Percentiles rank a stretch among this genome's conserved stretches.
Conservation (phyloP, 2,113 vertebrate species). For the Dromiciops gliroides region DNA sequence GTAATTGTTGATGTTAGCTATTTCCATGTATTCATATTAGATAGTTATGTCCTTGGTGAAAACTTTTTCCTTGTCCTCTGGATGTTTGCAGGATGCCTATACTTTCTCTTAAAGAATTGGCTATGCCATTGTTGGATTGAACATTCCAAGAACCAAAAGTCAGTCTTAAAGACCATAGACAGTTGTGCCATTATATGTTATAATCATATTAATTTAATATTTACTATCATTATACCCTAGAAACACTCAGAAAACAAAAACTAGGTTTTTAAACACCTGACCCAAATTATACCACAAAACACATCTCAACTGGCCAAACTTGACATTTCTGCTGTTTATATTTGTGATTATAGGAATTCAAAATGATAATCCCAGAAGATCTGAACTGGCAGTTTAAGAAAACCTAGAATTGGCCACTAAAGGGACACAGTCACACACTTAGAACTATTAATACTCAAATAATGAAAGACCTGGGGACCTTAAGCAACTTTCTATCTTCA, state of each 20-base stretch:
- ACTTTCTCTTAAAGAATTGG: not conserved
- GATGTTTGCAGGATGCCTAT: not conserved
- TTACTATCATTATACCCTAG: not conserved
- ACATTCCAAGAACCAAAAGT: not conserved
- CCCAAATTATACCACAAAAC: not conserved
- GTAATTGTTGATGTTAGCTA: constrained; percentile 88
- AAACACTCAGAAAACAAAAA: not conserved
- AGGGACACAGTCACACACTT: not conserved
- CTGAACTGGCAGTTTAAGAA: not conserved
- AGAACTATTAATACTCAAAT: not conserved
- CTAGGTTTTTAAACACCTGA: not conserved
- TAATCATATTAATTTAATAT: not conserved
- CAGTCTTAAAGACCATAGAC: not conserved
- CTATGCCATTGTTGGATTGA: not conserved
- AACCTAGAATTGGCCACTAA: no score
- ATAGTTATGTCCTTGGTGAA: not conserved
- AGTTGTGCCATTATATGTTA: not conserved
- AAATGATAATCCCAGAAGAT: not conserved
- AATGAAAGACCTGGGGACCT: no score
- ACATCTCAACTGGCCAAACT: not conserved
- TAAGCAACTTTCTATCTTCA: not conserved
- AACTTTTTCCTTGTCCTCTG: not conserved
- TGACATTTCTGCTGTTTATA: not conserved
- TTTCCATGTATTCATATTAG: constrained; percentile 85
- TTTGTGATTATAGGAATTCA: not conserved